Percentiles rank a stretch among this genome's conserved stretches.
These are phyloP conservation scores for Trachelus iudaicus DNA, from an alignment of 2,888 invertebrate genomes.

Conservation along the genomic window DNA sequence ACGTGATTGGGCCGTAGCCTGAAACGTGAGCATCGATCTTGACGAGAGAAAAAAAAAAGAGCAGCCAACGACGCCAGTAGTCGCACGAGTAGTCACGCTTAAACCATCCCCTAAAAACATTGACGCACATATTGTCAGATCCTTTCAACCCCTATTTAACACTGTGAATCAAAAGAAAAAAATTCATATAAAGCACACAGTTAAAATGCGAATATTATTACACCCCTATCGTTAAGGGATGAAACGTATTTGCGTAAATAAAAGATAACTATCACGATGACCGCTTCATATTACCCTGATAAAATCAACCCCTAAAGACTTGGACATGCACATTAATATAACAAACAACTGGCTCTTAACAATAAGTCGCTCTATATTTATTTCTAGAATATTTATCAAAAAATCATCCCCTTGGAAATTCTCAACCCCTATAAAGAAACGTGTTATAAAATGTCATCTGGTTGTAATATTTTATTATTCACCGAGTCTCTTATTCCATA, in stretches of 20 bases:
- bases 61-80: not conserved
- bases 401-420: not conserved
- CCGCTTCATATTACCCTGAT: not conserved
- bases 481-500: not conserved
- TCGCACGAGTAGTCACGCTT: not conserved
- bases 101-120: not conserved
- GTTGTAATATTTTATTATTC: not conserved
- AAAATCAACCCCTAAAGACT: not conserved
- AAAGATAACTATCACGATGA: not conserved
- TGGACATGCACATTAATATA: fast-evolving
- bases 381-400: not conserved
- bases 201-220: not conserved
- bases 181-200: not conserved
- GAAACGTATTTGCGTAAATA: not conserved
- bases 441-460: not conserved
- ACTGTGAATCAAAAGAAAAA: not conserved
- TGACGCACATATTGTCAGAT: not conserved
- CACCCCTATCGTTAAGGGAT: not conserved
- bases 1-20: not conserved
- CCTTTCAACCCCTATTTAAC: not conserved
- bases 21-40: not conserved
- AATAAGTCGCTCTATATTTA: not conserved
- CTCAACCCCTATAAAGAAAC: not conserved
- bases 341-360: not conserved
- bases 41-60: not conserved